Percentiles rank a stretch among this genome's conserved stretches.
Evolutionary conservation across 2,113 vertebrate genomes (phyloP).

Genomic region (Eonycteris spelaea): DNA sequence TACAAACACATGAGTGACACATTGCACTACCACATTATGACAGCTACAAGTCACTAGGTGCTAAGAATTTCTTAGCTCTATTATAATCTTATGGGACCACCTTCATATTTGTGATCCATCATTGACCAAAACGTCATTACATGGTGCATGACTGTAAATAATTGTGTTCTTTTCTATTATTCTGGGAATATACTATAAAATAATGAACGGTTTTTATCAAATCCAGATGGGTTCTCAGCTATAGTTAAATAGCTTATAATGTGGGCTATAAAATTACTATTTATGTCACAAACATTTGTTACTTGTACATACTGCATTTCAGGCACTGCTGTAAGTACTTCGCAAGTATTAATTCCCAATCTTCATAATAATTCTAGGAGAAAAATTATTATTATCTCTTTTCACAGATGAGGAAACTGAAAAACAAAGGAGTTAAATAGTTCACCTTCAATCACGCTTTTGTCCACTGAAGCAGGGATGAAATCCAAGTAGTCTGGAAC

Average conservation of each 20-base stretch:
- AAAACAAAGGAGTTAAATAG: not conserved
- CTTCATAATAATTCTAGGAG: not conserved
- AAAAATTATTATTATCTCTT: not conserved
- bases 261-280: not conserved
- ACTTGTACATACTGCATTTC: not conserved
- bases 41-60: not conserved
- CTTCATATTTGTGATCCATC: not conserved
- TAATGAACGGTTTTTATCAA: not conserved
- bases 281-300: not conserved
- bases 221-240: not conserved
- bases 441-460: not conserved
- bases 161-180: not conserved
- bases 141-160: not conserved
- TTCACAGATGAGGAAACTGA: constrained; percentile 29
- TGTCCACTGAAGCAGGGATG: not conserved
- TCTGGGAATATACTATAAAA: not conserved
- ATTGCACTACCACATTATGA: not conserved
- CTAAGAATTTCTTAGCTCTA: not conserved
- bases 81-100: not conserved
- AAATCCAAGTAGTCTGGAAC: not conserved
- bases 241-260: constrained; percentile 15
- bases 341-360: not conserved
- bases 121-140: not conserved
- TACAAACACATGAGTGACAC: not conserved
- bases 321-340: not conserved